phyloP scores from a whole-genome alignment of 1,140 invertebrate species.

The Dolichoris vasculosae region DNA sequence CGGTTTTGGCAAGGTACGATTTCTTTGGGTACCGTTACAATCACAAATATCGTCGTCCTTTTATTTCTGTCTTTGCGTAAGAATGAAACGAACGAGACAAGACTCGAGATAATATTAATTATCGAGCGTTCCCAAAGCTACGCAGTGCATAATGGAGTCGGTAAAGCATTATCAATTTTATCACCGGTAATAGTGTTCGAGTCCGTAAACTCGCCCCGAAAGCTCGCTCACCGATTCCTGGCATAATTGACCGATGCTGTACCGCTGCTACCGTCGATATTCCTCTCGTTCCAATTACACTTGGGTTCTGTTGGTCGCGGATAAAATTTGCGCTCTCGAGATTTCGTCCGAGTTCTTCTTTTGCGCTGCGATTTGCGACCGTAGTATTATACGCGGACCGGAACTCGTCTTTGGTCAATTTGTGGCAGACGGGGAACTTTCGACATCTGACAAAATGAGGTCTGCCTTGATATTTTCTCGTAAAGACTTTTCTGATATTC shows the following conservation, averaged over 20 bases:
- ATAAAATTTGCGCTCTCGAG: not conserved
- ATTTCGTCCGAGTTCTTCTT: not conserved
- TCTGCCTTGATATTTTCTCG: not conserved
- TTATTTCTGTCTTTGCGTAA: not conserved
- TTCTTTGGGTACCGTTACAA: not conserved
- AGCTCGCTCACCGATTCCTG: not conserved
- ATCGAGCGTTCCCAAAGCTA: not conserved
- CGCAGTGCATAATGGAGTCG: slow-evolving; percentile 5
- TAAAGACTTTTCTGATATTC: not conserved
- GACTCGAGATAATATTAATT: slow-evolving; percentile 24
- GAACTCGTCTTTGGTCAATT: slow-evolving; percentile 5
- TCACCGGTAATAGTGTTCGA: not conserved
- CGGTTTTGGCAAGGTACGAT: not conserved
- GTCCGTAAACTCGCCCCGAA: not conserved
- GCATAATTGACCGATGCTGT: not conserved
- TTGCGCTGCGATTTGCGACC: not conserved
- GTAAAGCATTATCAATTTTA: slow-evolving; percentile 34
- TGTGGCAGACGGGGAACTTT: not conserved
- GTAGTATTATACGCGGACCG: not conserved
- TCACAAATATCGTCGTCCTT: not conserved
- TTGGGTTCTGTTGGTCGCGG: not conserved
- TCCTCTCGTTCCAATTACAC: slow-evolving; percentile 39
- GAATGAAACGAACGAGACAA: not conserved
- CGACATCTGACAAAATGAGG: not conserved
- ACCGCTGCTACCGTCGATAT: no score